Conservation (phyloP, 2,113 vertebrate species). For the Psilopogon haemacephalus region DNA sequence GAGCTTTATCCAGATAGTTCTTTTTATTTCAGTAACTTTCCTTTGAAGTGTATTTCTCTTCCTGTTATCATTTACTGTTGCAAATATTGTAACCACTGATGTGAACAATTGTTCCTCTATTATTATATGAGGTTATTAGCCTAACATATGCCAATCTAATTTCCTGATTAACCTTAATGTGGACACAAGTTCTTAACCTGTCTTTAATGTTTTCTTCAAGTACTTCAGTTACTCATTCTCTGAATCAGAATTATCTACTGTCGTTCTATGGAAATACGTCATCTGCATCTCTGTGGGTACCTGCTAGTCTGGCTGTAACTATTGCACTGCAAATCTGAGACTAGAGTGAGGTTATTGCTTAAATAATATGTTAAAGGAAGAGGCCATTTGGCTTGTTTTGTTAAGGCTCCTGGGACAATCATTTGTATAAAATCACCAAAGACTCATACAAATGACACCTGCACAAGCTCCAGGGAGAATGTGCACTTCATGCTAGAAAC, state of each 20-base stretch:
- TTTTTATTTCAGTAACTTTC: neutral
- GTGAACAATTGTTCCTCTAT: neutral
- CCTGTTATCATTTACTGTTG: neutral
- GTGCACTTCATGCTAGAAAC: neutral
- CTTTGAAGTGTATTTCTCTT: neutral
- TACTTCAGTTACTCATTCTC: neutral
- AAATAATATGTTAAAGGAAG: neutral
- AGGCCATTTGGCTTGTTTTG: neutral
- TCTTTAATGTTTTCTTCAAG: neutral
- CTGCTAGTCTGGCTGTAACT: slow-evolving; percentile 23
- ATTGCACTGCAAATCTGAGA: neutral
- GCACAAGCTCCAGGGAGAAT: slow-evolving; percentile 7
- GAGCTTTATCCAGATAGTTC: neutral
- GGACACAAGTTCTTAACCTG: neutral
- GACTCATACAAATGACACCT: slow-evolving; percentile 35
- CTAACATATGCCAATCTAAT: neutral
- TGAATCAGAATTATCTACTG: neutral
- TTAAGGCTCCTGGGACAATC: neutral
- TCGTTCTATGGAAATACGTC: neutral
- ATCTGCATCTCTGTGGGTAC: neutral
- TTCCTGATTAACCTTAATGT: neutral
- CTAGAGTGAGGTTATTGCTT: slow-evolving; percentile 15
- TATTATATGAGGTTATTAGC: neutral
- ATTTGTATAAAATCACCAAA: neutral
- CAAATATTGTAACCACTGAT: neutral